These are phyloP conservation scores for Pocillopora verrucosa DNA, from an alignment of 64 coral and sea anemone species.

Conservation along the genomic window DNA sequence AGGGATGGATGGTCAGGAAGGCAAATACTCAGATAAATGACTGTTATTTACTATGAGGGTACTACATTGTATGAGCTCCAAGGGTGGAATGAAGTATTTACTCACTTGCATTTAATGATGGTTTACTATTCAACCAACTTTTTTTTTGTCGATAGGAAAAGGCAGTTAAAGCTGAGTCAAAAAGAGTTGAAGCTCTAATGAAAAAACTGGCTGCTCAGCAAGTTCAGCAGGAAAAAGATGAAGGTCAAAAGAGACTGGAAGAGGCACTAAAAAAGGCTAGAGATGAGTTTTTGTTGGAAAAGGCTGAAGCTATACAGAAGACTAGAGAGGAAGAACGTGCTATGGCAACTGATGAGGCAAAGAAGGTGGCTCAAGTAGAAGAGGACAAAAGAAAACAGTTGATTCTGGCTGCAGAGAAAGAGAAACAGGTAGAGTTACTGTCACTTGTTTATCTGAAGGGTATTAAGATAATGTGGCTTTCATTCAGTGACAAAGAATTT, in stretches of 20 bases:
- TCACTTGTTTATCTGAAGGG: too few species aligned
- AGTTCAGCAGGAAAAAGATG: conserved; percentile 88
- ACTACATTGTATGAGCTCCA: too few species aligned
- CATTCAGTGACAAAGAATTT: too few species aligned
- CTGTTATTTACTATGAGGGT: too few species aligned
- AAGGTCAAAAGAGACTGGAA: conserved; percentile 68
- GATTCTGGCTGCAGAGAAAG: conserved; percentile 86
- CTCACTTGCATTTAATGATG: too few species aligned
- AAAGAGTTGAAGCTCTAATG: conserved; percentile 90
- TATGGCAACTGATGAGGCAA: conserved; percentile 51
- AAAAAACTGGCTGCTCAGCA: conserved; percentile 89
- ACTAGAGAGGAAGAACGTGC: conserved; percentile 47
- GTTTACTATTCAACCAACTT: too few species aligned
- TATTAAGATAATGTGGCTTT: too few species aligned
- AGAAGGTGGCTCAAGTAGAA: conserved; percentile 56
- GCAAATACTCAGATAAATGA: too few species aligned
- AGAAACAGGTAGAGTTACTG: conserved; percentile 78
- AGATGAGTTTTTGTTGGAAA: conserved; percentile 75
- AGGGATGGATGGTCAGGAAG: too few species aligned
- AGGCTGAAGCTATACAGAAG: conserved; percentile 46
- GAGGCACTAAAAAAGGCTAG: conserved; percentile 67
- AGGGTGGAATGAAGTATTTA: too few species aligned
- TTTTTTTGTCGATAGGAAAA: conserved; percentile 70
- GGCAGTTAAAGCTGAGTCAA: conserved; percentile 95
- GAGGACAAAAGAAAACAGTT: conserved; percentile 82